Conservation (phyloP, 2,888 invertebrate species). For the Hermodice carunculata region DNA sequence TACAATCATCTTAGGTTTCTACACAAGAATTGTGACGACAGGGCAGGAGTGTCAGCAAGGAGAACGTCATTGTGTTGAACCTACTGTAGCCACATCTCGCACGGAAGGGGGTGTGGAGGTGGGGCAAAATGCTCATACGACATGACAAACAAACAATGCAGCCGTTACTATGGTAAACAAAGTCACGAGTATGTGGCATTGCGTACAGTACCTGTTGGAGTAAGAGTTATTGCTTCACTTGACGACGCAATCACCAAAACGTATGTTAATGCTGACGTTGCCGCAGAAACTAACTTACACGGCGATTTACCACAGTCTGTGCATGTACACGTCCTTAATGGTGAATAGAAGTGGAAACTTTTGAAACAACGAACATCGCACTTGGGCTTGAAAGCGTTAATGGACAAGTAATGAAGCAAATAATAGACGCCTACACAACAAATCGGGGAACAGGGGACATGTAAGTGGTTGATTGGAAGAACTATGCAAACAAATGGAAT, state of each 20-base stretch:
- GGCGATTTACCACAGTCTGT: neutral
- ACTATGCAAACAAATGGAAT: neutral
- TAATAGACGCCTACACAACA: constrained; percentile 15
- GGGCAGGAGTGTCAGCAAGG: too few species aligned
- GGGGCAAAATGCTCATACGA: neutral
- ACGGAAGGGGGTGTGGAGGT: neutral
- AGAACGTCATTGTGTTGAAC: too few species aligned
- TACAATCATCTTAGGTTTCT: constrained; percentile 20
- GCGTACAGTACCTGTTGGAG: neutral
- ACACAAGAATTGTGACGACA: neutral
- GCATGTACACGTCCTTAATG: constrained; percentile 17
- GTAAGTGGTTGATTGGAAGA: constrained; percentile 17
- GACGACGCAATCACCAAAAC: constrained; percentile 7
- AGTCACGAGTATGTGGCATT: neutral
- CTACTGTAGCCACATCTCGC: neutral
- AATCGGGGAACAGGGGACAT: constrained; percentile 18
- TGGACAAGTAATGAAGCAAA: constrained; percentile 8
- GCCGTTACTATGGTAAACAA: too few species aligned
- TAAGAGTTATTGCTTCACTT: constrained; percentile 1
- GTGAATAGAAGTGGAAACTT: constrained; percentile 7
- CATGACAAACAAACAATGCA: neutral
- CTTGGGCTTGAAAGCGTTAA: constrained; percentile 20
- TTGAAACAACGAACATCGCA: constrained; percentile 19
- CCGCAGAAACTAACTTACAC: neutral
- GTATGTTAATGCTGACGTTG: neutral